Conservation (phyloP, 1,140 invertebrate species). For the Limonius californicus region DNA sequence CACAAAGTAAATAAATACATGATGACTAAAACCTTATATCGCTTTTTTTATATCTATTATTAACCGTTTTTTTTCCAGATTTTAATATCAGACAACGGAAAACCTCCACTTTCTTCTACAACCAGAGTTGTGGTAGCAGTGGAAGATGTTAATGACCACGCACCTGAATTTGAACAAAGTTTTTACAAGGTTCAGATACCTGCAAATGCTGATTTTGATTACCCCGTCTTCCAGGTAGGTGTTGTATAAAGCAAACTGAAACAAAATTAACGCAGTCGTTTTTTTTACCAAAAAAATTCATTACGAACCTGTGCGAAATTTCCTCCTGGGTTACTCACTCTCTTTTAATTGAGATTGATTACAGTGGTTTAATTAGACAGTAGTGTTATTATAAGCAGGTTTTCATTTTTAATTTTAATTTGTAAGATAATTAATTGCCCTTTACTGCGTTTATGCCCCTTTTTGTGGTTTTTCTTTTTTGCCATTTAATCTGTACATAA, state of each 20-base stretch:
- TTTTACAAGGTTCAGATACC: conserved; percentile 79
- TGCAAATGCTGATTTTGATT: conserved; percentile 53
- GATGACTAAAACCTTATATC: no score
- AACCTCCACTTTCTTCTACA: conserved; percentile 70
- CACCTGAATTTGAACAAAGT: conserved; percentile 75
- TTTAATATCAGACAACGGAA: conserved; percentile 74
- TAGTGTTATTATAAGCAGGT: background rate
- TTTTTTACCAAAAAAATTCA: no score
- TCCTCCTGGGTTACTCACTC: background rate
- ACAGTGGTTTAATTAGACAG: background rate
- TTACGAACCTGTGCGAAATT: no score
- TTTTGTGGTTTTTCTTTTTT: no score
- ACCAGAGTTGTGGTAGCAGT: conserved; percentile 80
- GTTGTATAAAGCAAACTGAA: background rate
- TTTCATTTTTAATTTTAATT: background rate
- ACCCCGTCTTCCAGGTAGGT: conserved; percentile 62
- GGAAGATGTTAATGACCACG: conserved; percentile 80
- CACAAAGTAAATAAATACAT: no score
- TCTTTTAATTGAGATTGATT: background rate
- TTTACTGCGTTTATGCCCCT: background rate
- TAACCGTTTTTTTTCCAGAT: conserved; percentile 55
- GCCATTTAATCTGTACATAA: no score
- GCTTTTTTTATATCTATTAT: background rate
- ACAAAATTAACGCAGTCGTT: no score
- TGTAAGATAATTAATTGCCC: background rate